phyloP scores from a whole-genome alignment of 2,888 invertebrate genomes.

The Pterostichus niger region DNA sequence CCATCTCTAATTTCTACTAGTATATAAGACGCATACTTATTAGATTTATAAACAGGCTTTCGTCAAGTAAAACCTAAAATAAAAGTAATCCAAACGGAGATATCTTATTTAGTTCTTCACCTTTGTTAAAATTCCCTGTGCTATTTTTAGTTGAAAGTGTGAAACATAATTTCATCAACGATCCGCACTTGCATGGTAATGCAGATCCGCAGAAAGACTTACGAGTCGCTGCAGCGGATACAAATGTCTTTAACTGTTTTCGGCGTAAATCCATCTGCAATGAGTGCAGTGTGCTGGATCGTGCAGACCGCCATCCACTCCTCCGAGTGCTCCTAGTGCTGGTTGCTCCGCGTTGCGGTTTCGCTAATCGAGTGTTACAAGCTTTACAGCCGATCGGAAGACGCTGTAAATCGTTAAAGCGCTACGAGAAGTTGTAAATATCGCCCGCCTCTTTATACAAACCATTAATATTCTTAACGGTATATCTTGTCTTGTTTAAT shows the following conservation, averaged over 20 bases:
- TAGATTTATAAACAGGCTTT: too few species aligned
- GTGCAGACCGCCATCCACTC: not conserved
- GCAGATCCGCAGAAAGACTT: constrained; percentile 10
- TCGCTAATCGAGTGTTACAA: constrained; percentile 61
- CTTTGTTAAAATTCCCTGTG: too few species aligned
- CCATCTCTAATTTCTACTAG: too few species aligned
- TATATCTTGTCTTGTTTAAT: constrained; percentile 60
- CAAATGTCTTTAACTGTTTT: constrained; percentile 35
- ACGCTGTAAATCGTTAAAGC: constrained; percentile 57
- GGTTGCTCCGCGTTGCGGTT: constrained; percentile 16
- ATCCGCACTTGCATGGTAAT: constrained; percentile 21
- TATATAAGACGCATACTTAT: too few species aligned
- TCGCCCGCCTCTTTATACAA: constrained; percentile 54
- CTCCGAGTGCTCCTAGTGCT: not conserved
- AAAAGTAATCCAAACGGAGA: too few species aligned
- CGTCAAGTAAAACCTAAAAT: too few species aligned
- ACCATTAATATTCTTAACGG: constrained; percentile 61
- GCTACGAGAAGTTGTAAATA: constrained; percentile 48
- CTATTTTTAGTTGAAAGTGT: constrained; percentile 15
- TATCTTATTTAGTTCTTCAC: too few species aligned
- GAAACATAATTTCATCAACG: constrained; percentile 36
- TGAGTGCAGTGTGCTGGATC: not conserved
- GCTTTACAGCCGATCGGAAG: constrained; percentile 60
- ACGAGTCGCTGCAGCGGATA: constrained; percentile 13
- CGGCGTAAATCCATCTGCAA: constrained; percentile 45